Evolutionary conservation across 2,888 invertebrate genomes (phyloP), one percentile per base, ranked within the genome.

Genomic region (Eudemis profundana): DNA sequence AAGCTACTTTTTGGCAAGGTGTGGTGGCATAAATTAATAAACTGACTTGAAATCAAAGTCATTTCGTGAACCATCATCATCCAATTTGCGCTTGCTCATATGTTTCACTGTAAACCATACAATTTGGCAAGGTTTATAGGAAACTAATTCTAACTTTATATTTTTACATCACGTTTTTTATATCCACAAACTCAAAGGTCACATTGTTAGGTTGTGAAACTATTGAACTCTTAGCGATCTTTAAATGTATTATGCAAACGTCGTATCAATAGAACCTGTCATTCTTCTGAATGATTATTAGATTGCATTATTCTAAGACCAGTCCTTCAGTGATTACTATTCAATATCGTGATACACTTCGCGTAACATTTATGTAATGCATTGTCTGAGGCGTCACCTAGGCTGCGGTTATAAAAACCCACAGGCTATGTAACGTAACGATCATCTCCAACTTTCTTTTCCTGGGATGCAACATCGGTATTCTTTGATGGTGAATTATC

Each of bases 371-470:
- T 87, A 79, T 76, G 77, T 75, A 85, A 87, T 68, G 75, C 70
- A 83, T 85, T 85, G 82, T 86, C 77, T 78, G 74, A 67, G 68
- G 70, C 70, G 68, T 69, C 76, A 75, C 74, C 74, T 61, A 70
- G 69, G 44, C 33, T 63, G 67, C 15, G 67, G 71, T 71, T 74
- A 75, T 78, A 74, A 77, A 76, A 75, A 72, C 75, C 71, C 61
- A 72, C 73, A 68, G 69, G 66, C 69, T 70, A 69, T 71, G 75
- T 72, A 74, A 74, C 73, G 69, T 70, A 67, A 78, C 81, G 78
- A 78, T 76, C 77, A 79, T 78, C 76, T 71, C 71, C 68, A 68
- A 79, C 86, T 89, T 87, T 88, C 87, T 83, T 83, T 74, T 75
- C 64, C 69, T 65, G 65, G 51, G 60, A 65, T 47, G 60, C 59